Conservation (phyloP, 2,113 vertebrate genomes). For the Camelus dromedarius region DNA sequence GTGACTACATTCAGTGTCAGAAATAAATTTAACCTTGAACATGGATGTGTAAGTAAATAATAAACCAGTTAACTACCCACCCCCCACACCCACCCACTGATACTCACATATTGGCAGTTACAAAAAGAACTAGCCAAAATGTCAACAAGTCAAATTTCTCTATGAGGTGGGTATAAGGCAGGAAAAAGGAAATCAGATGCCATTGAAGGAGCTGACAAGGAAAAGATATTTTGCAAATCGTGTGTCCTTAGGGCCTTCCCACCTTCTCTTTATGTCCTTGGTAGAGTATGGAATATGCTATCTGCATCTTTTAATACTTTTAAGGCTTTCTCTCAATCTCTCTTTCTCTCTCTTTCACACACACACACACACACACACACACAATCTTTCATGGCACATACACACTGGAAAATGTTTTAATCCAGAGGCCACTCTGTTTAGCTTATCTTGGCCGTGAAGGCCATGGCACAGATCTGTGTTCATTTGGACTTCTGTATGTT, state of each 20-base stretch:
- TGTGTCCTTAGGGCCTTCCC: not conserved
- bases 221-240: not conserved
- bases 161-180: not conserved
- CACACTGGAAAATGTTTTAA: not conserved
- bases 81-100: not conserved
- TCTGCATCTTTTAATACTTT: not conserved
- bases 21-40: not conserved
- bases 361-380: not conserved
- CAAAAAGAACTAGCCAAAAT: not conserved
- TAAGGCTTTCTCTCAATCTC: not conserved
- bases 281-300: not conserved
- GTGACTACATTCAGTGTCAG: not conserved
- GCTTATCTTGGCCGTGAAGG: not conserved
- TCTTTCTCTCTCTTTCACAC: not conserved
- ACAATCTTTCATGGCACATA: not conserved
- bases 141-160: not conserved
- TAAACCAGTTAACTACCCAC: not conserved
- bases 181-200: not conserved
- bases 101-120: not conserved
- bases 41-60: not conserved
- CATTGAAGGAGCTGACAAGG: not conserved
- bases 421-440: not conserved
- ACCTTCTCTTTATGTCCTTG: not conserved
- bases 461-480: not conserved
- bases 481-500: not conserved